These are phyloP conservation scores for Morus bassanus DNA, from an alignment of 2,797 vertebrate genomes.

Conservation along the genomic window DNA sequence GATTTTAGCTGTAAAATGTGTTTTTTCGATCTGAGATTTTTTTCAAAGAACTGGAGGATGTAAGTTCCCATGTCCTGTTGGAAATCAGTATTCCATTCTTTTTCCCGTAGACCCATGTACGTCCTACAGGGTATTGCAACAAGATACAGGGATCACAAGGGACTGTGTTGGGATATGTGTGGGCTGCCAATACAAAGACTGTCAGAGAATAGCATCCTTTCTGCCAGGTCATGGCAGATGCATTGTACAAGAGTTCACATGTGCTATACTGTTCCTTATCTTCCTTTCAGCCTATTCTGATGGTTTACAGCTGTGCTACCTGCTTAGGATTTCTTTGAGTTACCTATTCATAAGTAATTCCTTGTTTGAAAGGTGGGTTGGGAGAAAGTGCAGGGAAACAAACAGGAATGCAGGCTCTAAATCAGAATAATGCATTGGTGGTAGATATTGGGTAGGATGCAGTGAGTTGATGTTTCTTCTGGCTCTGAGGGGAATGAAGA, in stretches of 20 bases:
- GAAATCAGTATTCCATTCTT: neutral
- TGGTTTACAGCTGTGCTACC: neutral
- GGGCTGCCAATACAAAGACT: neutral
- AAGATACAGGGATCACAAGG: neutral
- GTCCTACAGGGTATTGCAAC: neutral
- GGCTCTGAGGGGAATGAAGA: neutral
- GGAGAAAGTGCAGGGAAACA: neutral
- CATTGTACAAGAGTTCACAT: rapidly evolving
- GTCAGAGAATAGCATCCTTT: neutral
- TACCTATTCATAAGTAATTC: neutral
- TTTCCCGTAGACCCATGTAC: neutral
- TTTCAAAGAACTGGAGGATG: neutral
- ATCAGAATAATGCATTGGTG: neutral
- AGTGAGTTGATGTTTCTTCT: neutral
- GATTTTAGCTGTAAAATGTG: neutral
- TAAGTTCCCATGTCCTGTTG: neutral
- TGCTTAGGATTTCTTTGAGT: neutral
- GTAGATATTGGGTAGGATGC: neutral
- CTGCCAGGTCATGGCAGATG: neutral
- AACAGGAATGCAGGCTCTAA: neutral
- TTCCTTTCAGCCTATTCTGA: neutral
- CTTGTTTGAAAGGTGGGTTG: neutral
- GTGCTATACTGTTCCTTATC: neutral
- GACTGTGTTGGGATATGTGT: no score
- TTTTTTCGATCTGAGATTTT: neutral